Conservation (phyloP, 1,140 invertebrate species). For the Amphibalanus amphitrite region DNA sequence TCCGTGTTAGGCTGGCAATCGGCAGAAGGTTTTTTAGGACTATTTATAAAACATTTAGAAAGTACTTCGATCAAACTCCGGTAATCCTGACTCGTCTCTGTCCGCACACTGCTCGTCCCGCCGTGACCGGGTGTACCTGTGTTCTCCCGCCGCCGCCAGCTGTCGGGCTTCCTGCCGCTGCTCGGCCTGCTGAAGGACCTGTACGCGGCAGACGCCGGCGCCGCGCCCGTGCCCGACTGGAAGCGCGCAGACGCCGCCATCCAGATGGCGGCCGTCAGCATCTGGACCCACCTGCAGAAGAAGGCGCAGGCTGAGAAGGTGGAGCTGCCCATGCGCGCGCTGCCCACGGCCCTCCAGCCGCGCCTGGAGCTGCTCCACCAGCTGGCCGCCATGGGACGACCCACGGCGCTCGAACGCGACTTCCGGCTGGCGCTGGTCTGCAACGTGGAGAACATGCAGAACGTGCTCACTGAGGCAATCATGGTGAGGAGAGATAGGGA, state of each 20-base stretch:
- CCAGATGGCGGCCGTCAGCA: slow-evolving; percentile 83
- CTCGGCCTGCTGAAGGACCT: slow-evolving; percentile 52
- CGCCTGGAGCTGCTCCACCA: slow-evolving; percentile 50
- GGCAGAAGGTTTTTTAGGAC: too few species aligned
- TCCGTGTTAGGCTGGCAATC: too few species aligned
- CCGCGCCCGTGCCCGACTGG: slow-evolving; percentile 72
- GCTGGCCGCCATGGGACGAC: neutral
- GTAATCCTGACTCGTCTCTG: too few species aligned
- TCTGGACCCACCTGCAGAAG: slow-evolving; percentile 88
- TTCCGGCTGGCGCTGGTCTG: slow-evolving; percentile 31
- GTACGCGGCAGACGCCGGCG: slow-evolving; percentile 52
- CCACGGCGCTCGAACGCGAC: slow-evolving; percentile 18
- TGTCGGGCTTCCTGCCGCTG: slow-evolving; percentile 76
- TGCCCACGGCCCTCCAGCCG: slow-evolving; percentile 62
- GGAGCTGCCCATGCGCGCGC: slow-evolving; percentile 57
- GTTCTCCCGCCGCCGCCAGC: slow-evolving; percentile 23
- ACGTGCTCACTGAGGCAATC: neutral
- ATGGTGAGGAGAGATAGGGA: neutral
- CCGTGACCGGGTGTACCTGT: too few species aligned
- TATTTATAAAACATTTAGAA: too few species aligned
- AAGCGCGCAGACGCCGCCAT: slow-evolving; percentile 65
- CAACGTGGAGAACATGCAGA: slow-evolving; percentile 24
- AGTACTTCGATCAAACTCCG: too few species aligned
- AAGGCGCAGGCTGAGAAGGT: slow-evolving; percentile 69
- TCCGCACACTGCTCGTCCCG: too few species aligned